phyloP scores from a whole-genome alignment of 2,888 invertebrate species.

The Oligia strigilis region DNA sequence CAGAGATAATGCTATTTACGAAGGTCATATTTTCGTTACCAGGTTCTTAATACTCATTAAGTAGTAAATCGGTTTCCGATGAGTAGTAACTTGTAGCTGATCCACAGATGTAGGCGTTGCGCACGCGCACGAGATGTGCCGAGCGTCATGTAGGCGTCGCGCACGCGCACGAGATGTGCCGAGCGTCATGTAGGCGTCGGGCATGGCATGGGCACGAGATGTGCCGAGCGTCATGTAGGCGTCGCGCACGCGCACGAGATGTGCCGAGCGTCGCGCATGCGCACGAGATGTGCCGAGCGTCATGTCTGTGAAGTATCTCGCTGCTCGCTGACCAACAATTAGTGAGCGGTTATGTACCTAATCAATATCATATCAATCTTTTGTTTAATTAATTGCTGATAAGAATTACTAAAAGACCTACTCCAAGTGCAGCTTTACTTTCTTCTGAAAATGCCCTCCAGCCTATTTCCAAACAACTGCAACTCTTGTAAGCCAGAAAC shows the following conservation, averaged over 20 bases:
- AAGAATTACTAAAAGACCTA: not conserved
- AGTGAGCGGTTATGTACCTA: not conserved
- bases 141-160: too few relatives aligned
- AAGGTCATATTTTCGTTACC: not conserved
- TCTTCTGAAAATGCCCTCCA: not conserved
- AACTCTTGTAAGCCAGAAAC: not conserved
- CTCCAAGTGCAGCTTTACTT: not conserved
- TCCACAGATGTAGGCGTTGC: not conserved
- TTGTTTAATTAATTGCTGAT: not conserved
- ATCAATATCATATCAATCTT: not conserved
- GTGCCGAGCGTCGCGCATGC: not conserved
- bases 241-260: too few relatives aligned
- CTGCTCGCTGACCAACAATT: not conserved
- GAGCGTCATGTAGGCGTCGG: too few relatives aligned
- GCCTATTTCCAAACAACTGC: not conserved
- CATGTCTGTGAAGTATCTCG: too few relatives aligned
- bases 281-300: too few relatives aligned
- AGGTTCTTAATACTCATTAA: too few relatives aligned
- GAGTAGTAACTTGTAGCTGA: not conserved
- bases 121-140: too few relatives aligned
- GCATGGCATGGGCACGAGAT: not conserved
- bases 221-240: too few relatives aligned
- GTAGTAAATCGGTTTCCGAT: not conserved
- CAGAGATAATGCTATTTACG: not conserved
- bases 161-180: too few relatives aligned